Evolutionary conservation across 2,888 invertebrate genomes (phyloP).

Genomic region (Augiades crinisus): DNA sequence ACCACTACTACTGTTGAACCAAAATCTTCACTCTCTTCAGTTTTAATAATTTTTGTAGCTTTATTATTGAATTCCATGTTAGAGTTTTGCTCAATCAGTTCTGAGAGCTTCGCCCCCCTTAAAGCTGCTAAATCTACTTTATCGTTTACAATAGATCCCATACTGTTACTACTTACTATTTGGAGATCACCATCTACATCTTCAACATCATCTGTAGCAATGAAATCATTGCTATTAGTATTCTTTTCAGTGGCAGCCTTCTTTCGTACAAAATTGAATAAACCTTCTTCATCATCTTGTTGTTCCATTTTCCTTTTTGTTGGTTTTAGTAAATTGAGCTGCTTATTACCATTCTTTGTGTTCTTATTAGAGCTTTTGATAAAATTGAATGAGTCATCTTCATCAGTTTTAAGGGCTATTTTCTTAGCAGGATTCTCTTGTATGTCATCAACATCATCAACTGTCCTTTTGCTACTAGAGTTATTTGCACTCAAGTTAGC

Average conservation of each 20-base stretch:
- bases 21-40: slow-evolving; percentile 57
- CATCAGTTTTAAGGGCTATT: slow-evolving; percentile 44
- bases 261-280: slow-evolving; percentile 64
- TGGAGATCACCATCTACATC: slow-evolving; percentile 22
- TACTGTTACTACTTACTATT: not conserved
- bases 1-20: slow-evolving; percentile 59
- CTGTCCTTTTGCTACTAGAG: slow-evolving; percentile 46
- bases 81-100: slow-evolving; percentile 50
- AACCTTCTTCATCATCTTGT: slow-evolving; percentile 53
- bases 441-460: slow-evolving; percentile 43
- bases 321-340: slow-evolving; percentile 58
- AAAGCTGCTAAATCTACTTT: slow-evolving; percentile 50
- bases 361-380: slow-evolving; percentile 37
- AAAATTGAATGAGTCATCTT: slow-evolving; percentile 61
- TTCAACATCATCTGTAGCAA: slow-evolving; percentile 15
- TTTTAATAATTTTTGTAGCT: slow-evolving; percentile 33
- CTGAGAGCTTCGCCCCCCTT: slow-evolving; percentile 62
- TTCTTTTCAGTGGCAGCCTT: slow-evolving; percentile 29
- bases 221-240: slow-evolving; percentile 32
- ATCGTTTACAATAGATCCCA: slow-evolving; percentile 19
- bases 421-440: slow-evolving; percentile 52
- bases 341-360: slow-evolving; percentile 38
- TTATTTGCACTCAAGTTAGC: slow-evolving; percentile 29
- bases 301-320: slow-evolving; percentile 55
- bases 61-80: slow-evolving; percentile 34